Percentiles rank a stretch among this genome's conserved stretches.
These are phyloP conservation scores for Apostichopus californicus DNA, from an alignment of 35 echinoderm and acorn worm genomes.

Conservation along the genomic window DNA sequence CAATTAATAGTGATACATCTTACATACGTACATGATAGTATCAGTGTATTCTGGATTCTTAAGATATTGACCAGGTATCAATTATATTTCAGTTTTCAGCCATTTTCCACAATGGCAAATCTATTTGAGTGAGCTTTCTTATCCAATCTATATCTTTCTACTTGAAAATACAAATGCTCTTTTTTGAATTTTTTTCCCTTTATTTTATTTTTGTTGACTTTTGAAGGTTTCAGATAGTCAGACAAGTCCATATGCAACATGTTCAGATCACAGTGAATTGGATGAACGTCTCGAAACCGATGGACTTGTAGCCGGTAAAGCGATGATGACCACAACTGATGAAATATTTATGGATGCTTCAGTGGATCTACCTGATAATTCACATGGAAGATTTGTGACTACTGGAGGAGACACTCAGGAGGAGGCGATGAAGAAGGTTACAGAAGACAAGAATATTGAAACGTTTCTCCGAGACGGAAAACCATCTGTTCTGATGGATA, in stretches of 20 bases:
- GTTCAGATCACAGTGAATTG: background rate
- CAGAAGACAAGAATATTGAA: background rate
- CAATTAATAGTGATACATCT: too few relatives aligned
- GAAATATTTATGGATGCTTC: background rate
- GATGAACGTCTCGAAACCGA: background rate
- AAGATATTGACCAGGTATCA: too few relatives aligned
- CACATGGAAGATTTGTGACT: background rate
- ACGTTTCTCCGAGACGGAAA: background rate
- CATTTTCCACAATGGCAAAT: too few relatives aligned
- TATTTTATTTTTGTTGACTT: background rate
- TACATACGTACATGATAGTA: too few relatives aligned
- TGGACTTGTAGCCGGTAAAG: background rate
- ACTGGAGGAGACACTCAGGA: background rate
- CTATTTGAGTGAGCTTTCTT: too few relatives aligned
- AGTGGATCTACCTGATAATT: slow-evolving; percentile 38
- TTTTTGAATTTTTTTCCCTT: background rate
- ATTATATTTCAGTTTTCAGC: too few relatives aligned
- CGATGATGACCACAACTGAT: background rate
- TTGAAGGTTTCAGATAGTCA: background rate
- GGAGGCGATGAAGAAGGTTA: too few relatives aligned
- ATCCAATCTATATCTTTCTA: too few relatives aligned
- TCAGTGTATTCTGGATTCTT: too few relatives aligned
- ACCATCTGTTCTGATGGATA: background rate
- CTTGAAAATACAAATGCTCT: too few relatives aligned
- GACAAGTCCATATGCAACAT: background rate